These are phyloP conservation scores for Plebejus anna DNA, from an alignment of 2,888 invertebrate genomes.

Conservation along the genomic window DNA sequence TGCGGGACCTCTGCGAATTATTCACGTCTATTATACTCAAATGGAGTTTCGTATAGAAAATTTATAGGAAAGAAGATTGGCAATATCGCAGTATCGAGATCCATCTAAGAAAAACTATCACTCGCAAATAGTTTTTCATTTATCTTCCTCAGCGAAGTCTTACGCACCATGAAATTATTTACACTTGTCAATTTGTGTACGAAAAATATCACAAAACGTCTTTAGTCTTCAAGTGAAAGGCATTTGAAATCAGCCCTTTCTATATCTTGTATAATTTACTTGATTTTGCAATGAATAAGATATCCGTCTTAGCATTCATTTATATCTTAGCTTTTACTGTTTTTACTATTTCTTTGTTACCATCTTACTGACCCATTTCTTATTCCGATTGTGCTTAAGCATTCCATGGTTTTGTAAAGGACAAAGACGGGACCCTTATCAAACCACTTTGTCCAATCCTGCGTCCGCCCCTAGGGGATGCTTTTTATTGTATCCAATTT, in stretches of 20 bases:
- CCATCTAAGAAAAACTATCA: background rate
- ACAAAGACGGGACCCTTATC: conserved; percentile 18
- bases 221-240: no score
- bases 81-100: conserved; percentile 10
- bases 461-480: background rate
- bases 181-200: background rate
- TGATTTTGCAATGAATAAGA: background rate
- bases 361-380: conserved; percentile 12
- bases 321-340: background rate
- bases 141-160: background rate
- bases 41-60: conserved; percentile 2
- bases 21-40: background rate
- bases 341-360: conserved; percentile 2
- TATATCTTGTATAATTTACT: background rate
- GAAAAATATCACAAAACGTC: no score
- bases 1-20: conserved; percentile 4
- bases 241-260: background rate
- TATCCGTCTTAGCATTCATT: background rate
- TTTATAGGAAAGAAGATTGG: conserved; percentile 7
- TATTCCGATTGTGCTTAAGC: conserved; percentile 17
- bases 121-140: background rate
- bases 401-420: conserved; percentile 16
- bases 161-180: background rate
- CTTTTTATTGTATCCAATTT: conserved; percentile 13
- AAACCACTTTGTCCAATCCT: conserved; percentile 19